Conservation (phyloP, 1,140 invertebrate genomes). For the Vollenhovia emeryi region DNA sequence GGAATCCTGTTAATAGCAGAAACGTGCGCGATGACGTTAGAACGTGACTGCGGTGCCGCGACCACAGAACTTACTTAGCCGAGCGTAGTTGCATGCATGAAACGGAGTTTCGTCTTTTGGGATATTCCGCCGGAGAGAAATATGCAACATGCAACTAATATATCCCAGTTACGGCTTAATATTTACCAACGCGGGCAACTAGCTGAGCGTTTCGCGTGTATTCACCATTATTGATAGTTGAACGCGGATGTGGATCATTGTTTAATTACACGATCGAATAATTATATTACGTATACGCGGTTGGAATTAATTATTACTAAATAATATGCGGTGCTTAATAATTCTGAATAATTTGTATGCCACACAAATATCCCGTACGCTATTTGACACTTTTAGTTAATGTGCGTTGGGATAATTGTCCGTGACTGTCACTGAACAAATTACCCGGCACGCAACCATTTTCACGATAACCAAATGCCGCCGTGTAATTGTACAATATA, state of each 20-base stretch:
- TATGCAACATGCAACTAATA: constrained; percentile 9
- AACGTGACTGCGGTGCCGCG: constrained; percentile 21
- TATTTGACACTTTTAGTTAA: constrained; percentile 57
- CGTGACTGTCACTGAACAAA: not conserved
- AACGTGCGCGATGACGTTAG: constrained; percentile 57
- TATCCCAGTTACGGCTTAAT: constrained; percentile 17
- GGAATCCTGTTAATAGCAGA: constrained; percentile 70
- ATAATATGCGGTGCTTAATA: constrained; percentile 53
- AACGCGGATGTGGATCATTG: constrained; percentile 44
- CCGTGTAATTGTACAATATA: not conserved
- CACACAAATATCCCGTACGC: constrained; percentile 40
- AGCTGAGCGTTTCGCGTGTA: not conserved
- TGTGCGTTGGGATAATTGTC: constrained; percentile 28
- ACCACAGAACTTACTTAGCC: constrained; percentile 40
- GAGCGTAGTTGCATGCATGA: constrained; percentile 13
- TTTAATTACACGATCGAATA: constrained; percentile 55
- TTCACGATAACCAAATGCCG: not conserved
- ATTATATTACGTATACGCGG: constrained; percentile 31
- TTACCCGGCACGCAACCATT: not conserved
- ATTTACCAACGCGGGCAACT: not conserved
- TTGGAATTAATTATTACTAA: constrained; percentile 53
- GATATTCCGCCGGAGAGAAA: constrained; percentile 6
- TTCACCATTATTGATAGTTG: constrained; percentile 41
- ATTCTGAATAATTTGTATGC: constrained; percentile 54
- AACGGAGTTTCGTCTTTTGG: constrained; percentile 30